These are phyloP conservation scores for Cryptotis parvus DNA, from an alignment of 2,113 vertebrate species.

Conservation along the genomic window DNA sequence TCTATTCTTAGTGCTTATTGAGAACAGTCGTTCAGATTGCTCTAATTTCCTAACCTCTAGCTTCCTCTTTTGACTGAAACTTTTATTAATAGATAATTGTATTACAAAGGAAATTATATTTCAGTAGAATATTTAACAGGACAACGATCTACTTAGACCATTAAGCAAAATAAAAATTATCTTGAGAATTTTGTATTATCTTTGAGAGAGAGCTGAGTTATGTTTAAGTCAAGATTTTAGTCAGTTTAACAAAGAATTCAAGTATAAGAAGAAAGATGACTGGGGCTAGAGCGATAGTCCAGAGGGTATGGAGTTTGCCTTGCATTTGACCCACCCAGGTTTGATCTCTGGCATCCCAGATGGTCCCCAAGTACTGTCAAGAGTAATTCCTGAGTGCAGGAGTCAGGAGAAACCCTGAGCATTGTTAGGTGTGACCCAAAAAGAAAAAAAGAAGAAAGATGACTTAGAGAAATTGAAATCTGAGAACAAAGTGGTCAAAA, in stretches of 20 bases:
- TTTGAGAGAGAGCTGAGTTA: not conserved
- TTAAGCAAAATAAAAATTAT: not conserved
- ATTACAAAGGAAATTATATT: too few relatives aligned
- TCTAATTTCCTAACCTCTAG: not conserved
- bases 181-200: not conserved
- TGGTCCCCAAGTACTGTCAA: too few relatives aligned
- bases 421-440: too few relatives aligned
- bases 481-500: not conserved
- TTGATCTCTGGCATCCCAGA: too few relatives aligned
- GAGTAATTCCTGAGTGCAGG: too few relatives aligned
- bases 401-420: too few relatives aligned
- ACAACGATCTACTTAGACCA: not conserved
- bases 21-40: not conserved
- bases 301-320: too few relatives aligned
- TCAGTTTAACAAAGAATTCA: not conserved
- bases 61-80: not conserved
- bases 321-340: too few relatives aligned
- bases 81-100: not conserved
- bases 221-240: not conserved
- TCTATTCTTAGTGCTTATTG: not conserved
- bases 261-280: not conserved
- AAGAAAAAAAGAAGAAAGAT: not conserved
- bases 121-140: too few relatives aligned
- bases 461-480: not conserved
- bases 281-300: too few relatives aligned